Base-by-base conservation (phyloP, 2,888 invertebrate genomes). In the Hemistola chrysoprasaria region DNA sequence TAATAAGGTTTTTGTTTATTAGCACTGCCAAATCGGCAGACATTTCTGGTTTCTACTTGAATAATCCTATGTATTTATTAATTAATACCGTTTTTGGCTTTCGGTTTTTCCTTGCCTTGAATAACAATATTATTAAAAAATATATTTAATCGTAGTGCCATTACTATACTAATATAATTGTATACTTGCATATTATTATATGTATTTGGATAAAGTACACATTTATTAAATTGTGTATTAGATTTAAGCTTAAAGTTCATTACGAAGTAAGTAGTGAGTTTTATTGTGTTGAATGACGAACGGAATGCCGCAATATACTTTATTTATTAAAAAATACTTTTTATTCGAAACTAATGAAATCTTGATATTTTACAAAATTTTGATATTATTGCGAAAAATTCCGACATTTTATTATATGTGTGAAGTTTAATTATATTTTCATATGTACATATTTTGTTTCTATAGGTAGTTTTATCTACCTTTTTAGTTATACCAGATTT, bases 371-470 rank as follows among this genome's bases (percentile, higher is more conserved):
- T 16, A 4, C 16, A 16, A 4, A 4, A 16, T 16, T 16, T 4
- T 16, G 3, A 16, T 16, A 16, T 16, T 16, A 3, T 16, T 16
- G 4, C 4, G 16, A 16, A 16, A n/a, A 16, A 3, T 16, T 4
- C 16, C 16, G 16, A 16, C 16, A 42, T 40, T 33, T 28, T 9
- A 35, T 43, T 43, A 35, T 44, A 47, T 43, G 36, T 41, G 42
- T 40, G 30, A 33, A 34, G 39, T 48, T 31, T 50, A 41, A 38
- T 46, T 38, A 24, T 24, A n/a, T n/a, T n/a, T 7, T 32, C 11
- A 31, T 40, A 30, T 52, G 52, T 53, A 53, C 42, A 50, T 37
- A 47, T 62, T 64, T 61, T 59, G 43, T 63, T 62, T 62, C 61
- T 54, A 52, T 56, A 50, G n/a, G n/a, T n/a, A n/a, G n/a, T n/a